Base-by-base conservation (phyloP, 2,113 vertebrate genomes). In the Thunnus thynnus region DNA sequence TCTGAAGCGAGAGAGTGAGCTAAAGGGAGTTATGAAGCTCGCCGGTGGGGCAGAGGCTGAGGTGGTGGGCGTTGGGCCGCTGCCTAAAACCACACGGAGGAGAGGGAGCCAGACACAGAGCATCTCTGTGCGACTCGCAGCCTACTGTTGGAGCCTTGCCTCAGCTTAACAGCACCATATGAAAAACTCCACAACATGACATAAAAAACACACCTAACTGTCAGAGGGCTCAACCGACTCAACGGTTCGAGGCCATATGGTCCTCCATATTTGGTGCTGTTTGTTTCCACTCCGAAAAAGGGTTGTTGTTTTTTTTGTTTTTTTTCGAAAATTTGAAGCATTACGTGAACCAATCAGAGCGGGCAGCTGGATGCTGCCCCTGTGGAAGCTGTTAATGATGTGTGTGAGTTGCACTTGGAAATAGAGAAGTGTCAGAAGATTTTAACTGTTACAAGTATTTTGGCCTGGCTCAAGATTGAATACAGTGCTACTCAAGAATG, bases 31-130 rank as follows among this genome's bases (percentile, higher is more conserved):
- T 84, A 83, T 88, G 79, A 81, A 82, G 89, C 81, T 52, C 25
- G 80, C 78, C 22, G 68, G 80, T 74, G 77, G 83, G 62, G 87
- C 88, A 88, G 84, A 83, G 88, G 83, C 83, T 55, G 67, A 73
- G 81, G 83, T 51, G 83, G 84, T 83, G 92, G 88, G 68, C 27
- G 57, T 89, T 95, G 93, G 93, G 88, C 65, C 18, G 17, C 64
- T 92, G 94, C 93, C 94, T 94, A 93, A 94, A 94, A 93, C 92
- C 92, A 95, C 93, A 94, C 47, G 61, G 87, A 86, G 86, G 84
- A 91, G 86, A 92, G 73, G 81, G 63, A 81, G 87, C 66, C 73
- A 88, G 89, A 92, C 89, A 94, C 85, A 93, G 88, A 92, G 91
- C 91, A 92, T 93, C 93, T 91, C 91, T 94, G 93, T 94, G 88